Evolutionary conservation across 2,888 invertebrate genomes (phyloP), one percentile per base, ranked within the genome.

Genomic region (Drosophila cyrtoloma): DNA sequence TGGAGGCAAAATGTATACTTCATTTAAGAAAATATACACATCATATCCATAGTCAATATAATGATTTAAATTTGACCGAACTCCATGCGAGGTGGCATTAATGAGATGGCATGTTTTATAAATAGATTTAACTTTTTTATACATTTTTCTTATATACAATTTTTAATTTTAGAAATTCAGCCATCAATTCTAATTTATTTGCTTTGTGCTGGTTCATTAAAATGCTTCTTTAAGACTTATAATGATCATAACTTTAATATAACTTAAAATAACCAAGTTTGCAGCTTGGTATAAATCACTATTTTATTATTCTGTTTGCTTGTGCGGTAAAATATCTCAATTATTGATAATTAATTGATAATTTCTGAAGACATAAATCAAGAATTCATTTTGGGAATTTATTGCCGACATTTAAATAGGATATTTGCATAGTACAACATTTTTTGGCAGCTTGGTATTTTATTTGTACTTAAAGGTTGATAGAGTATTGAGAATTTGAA

Each of bases 401-500:
- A 22, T 26, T 9, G 22, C 9, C 5, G 16, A 26, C 4, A 26
- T 22, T 47, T 16, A 4, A 7, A 51, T 3, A 51, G 19, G 2
- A 22, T 55, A 16, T 39, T 53, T 14, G 30, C 16, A 7, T n/a
- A 14, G n/a, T 5, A 22, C 5, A 22, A 22, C 12, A 22, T 16
- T 3, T 37, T 33, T 37, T 37, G 26, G 5, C 16, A 39, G 14
- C 4, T 56, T 26, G 0, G 1, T 3, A 16, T 14, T n/a, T 19
- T n/a, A 4, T 22, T 26, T 22, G 5, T 26, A 9, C n/a, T 33
- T n/a, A 7, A n/a, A 2, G 12, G 4, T 32, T 30, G 4, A 2
- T 6, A 77, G 79, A 19, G 79, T 62, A 74, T 78, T 14, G 7
- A 1, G 0, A 14, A 26, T 51, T 47, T 56, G 2, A 7, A 7